Conservation (phyloP, 2,113 vertebrate species). For the Oryzias curvinotus region DNA sequence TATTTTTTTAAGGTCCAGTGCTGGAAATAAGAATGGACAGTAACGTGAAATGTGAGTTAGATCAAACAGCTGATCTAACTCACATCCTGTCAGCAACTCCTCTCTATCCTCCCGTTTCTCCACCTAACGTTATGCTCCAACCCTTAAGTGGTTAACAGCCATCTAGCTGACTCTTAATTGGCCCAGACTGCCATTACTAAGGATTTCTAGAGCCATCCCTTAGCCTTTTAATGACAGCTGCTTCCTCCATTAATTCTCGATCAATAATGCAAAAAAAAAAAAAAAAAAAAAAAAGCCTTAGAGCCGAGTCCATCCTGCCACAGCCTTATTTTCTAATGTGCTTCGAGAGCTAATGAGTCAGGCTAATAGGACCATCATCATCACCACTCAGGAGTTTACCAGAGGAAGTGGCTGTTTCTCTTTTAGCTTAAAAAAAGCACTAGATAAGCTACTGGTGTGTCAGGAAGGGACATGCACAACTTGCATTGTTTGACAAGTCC, state of each 20-base stretch:
- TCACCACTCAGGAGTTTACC: constrained; percentile 55
- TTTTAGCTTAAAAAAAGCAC: constrained; percentile 29
- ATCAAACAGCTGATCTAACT: constrained; percentile 6
- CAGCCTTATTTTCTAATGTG: constrained; percentile 68
- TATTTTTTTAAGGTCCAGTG: background rate
- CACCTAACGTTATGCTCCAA: constrained; percentile 20
- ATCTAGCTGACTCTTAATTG: constrained; percentile 62
- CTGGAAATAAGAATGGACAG: background rate
- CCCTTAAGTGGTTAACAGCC: constrained; percentile 65
- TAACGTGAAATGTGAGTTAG: background rate
- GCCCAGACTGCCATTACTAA: constrained; percentile 66
- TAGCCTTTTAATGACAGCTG: constrained; percentile 69
- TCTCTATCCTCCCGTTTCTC: constrained; percentile 16
- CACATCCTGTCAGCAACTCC: constrained; percentile 7
- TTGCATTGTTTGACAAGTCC: background rate
- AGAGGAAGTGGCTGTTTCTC: constrained; percentile 55
- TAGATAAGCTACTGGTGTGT: constrained; percentile 39
- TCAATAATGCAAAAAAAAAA: constrained; percentile 67
- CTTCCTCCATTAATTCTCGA: constrained; percentile 75
- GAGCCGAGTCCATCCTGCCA: constrained; percentile 62
- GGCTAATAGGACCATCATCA: constrained; percentile 69
- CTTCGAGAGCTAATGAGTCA: constrained; percentile 66
- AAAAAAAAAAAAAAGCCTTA: constrained; percentile 59
- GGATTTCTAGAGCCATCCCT: constrained; percentile 62
- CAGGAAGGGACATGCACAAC: constrained; percentile 7